phyloP scores from a whole-genome alignment of 2,113 vertebrate genomes.

The Columbina picui region DNA sequence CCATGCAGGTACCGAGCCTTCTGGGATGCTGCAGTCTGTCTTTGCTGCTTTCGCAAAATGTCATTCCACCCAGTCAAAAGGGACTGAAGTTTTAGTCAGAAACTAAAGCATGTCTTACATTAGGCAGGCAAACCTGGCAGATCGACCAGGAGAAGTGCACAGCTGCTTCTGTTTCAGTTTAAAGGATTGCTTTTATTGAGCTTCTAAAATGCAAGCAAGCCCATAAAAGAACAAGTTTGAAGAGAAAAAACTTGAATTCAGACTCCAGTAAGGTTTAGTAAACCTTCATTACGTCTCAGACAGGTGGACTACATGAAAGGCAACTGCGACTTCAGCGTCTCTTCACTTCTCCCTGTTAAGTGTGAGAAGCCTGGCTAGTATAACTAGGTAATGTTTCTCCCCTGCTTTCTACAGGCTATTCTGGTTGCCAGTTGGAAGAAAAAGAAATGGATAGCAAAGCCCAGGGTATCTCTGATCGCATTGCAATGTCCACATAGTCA shows the following conservation, averaged over 20 bases:
- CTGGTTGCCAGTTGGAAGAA: background rate
- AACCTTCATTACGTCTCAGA: background rate
- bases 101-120: background rate
- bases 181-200: background rate
- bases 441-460: background rate
- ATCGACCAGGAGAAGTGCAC: background rate
- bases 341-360: background rate
- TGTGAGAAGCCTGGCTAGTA: background rate
- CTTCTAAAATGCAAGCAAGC: background rate
- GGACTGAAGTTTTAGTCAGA: background rate
- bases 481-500: background rate
- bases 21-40: background rate
- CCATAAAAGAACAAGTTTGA: background rate
- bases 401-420: background rate
- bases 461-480: background rate
- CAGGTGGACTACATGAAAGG: background rate
- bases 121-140: background rate
- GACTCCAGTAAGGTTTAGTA: background rate
- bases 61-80: background rate
- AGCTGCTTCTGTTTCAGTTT: background rate
- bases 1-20: accelerated
- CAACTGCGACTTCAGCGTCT: background rate
- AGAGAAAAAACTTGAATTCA: background rate
- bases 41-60: background rate
- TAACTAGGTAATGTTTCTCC: background rate